These are phyloP conservation scores for Laticauda colubrina DNA, from an alignment of 2,113 vertebrate genomes.

Conservation along the genomic window DNA sequence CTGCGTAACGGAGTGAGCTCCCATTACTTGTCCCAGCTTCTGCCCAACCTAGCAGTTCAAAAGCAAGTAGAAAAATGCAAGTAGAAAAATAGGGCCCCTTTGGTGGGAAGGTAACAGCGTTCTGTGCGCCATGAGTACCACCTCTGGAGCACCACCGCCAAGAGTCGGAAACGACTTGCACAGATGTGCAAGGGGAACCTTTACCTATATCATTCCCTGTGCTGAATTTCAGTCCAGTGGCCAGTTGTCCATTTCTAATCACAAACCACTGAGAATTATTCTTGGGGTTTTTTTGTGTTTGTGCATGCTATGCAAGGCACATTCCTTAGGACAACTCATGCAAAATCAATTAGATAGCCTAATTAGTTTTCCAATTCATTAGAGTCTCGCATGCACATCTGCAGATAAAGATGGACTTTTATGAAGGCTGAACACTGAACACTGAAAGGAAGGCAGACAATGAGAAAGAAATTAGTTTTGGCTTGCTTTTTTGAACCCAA, in stretches of 20 bases:
- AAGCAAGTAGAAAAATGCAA: too few species aligned
- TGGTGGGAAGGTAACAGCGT: too few species aligned
- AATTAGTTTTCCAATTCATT: constrained; percentile 72
- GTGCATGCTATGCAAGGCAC: constrained; percentile 9
- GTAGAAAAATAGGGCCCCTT: too few species aligned
- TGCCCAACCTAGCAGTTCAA: too few species aligned
- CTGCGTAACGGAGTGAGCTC: too few species aligned
- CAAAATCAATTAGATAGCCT: constrained; percentile 67
- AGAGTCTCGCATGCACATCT: constrained; percentile 52
- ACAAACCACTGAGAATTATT: constrained; percentile 36
- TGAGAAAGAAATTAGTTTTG: background rate
- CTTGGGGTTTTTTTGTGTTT: constrained; percentile 37
- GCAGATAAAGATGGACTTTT: constrained; percentile 38
- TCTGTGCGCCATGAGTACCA: too few species aligned
- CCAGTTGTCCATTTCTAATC: constrained; percentile 38
- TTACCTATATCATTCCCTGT: background rate
- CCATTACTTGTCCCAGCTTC: too few species aligned
- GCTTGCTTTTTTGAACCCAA: background rate
- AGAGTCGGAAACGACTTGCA: too few species aligned
- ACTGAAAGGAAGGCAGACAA: constrained; percentile 9
- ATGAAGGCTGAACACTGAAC: constrained; percentile 12
- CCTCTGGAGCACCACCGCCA: too few species aligned
- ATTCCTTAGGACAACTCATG: constrained; percentile 69
- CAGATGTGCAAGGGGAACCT: too few species aligned
- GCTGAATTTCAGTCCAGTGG: background rate